phyloP scores from a whole-genome alignment of 2,113 vertebrate genomes.

The Hystrix brachyura region DNA sequence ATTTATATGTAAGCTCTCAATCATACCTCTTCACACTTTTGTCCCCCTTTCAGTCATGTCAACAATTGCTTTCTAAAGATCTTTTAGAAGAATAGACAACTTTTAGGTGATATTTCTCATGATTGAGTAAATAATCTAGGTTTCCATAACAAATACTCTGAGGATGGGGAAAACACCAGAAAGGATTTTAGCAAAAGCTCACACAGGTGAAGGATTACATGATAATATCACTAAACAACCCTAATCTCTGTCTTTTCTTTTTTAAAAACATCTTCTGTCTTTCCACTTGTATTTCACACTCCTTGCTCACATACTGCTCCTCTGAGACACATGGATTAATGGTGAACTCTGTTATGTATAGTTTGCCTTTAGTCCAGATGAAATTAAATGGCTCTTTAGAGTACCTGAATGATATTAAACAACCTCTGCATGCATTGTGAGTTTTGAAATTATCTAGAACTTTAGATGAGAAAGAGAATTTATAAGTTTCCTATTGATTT shows the following conservation, averaged over 20 bases:
- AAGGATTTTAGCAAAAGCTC: neutral
- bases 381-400: constrained; percentile 76
- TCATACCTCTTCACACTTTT: fast-evolving
- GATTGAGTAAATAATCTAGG: neutral
- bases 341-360: constrained; percentile 60
- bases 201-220: neutral
- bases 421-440: constrained; percentile 32
- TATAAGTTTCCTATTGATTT: constrained; percentile 80
- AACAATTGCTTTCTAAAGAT: neutral
- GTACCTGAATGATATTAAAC: constrained; percentile 72
- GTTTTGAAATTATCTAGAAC: constrained; percentile 73
- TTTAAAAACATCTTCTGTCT: constrained; percentile 66
- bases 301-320: neutral
- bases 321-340: neutral
- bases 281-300: constrained; percentile 61
- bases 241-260: constrained; percentile 9
- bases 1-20: neutral
- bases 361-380: constrained; percentile 47
- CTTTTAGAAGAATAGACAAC: neutral
- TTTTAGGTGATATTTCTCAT: neutral
- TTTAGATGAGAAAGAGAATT: constrained; percentile 69
- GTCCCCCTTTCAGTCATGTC: neutral
- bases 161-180: neutral
- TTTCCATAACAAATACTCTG: neutral
- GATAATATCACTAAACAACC: neutral